Evolutionary conservation across 2,797 vertebrate species (phyloP).

Genomic region (Notolepis coatsorum): DNA sequence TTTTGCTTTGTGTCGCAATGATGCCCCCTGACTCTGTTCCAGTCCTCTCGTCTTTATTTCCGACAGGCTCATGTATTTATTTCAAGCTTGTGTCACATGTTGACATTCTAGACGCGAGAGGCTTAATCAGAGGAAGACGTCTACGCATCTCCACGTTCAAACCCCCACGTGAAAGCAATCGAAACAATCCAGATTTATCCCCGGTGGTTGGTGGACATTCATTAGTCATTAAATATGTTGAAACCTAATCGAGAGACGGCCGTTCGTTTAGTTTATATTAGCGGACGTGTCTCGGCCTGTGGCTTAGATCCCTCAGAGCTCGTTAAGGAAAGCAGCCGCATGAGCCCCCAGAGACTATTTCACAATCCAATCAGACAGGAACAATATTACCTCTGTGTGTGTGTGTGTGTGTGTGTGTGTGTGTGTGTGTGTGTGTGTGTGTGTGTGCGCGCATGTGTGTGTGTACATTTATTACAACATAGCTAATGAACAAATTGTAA

Average conservation of each 20-base stretch:
- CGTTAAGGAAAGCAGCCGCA: constrained; percentile 63
- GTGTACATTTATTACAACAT: constrained; percentile 83
- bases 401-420: constrained; percentile 43
- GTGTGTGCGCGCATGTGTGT: constrained; percentile 16
- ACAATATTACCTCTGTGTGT: constrained; percentile 83
- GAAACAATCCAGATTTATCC: constrained; percentile 7
- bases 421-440: constrained; percentile 64
- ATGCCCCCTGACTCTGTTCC: too few relatives aligned
- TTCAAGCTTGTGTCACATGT: too few relatives aligned
- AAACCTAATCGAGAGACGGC: background rate
- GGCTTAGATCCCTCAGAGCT: constrained; percentile 39
- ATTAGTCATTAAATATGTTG: constrained; percentile 2
- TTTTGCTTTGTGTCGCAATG: too few relatives aligned
- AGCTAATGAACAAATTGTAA: constrained; percentile 86
- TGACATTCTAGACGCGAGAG: constrained; percentile 27
- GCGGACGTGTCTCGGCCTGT: constrained; percentile 23
- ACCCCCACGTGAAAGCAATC: constrained; percentile 35
- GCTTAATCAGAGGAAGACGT: constrained; percentile 7
- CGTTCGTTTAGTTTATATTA: constrained; percentile 19
- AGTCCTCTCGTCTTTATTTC: too few relatives aligned
- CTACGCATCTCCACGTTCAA: constrained; percentile 2
- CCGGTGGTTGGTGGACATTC: background rate
- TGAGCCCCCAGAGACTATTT: constrained; percentile 71
- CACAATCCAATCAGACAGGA: constrained; percentile 79
- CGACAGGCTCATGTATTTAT: constrained; percentile 60